phyloP scores from a whole-genome alignment of 2,888 invertebrate species.

The Stenoptilia bipunctidactyla region DNA sequence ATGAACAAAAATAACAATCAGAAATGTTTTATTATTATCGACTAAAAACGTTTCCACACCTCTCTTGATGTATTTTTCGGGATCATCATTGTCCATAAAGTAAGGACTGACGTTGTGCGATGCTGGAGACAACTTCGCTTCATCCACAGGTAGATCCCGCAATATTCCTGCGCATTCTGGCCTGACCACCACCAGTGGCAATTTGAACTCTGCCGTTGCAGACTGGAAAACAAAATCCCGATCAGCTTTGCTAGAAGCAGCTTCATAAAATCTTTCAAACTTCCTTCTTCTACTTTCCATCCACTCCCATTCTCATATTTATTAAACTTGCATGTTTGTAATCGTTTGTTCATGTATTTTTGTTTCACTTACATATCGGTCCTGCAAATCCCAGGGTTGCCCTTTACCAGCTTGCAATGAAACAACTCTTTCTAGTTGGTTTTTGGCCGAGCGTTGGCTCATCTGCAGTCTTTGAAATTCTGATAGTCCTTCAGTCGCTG shows the following conservation, averaged over 20 bases:
- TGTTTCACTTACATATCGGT: slow-evolving; percentile 69
- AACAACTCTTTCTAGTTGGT: slow-evolving; percentile 71
- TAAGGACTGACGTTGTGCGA: slow-evolving; percentile 74
- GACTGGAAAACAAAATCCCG: slow-evolving; percentile 51
- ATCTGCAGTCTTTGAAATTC: slow-evolving; percentile 77
- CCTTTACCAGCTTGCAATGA: slow-evolving; percentile 74
- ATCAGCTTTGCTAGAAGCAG: neutral
- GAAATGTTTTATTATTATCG: no score
- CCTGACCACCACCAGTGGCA: slow-evolving; percentile 76
- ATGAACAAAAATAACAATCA: no score
- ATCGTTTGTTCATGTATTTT: neutral
- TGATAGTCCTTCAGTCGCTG: slow-evolving; percentile 79
- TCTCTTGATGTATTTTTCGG: slow-evolving; percentile 75
- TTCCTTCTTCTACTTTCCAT: slow-evolving; percentile 15
- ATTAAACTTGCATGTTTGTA: slow-evolving; percentile 13
- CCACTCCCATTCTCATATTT: slow-evolving; percentile 23
- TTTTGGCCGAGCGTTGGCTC: slow-evolving; percentile 67
- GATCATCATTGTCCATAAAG: slow-evolving; percentile 74
- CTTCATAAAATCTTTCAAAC: neutral
- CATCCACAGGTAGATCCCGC: slow-evolving; percentile 71
- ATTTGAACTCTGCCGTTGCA: slow-evolving; percentile 75
- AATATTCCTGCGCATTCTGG: slow-evolving; percentile 77
- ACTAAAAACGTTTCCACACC: slow-evolving; percentile 53
- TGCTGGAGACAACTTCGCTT: slow-evolving; percentile 71
- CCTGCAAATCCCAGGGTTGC: slow-evolving; percentile 72